Base-by-base conservation (phyloP, 2,888 invertebrate genomes). In the Phortica okadai region DNA sequence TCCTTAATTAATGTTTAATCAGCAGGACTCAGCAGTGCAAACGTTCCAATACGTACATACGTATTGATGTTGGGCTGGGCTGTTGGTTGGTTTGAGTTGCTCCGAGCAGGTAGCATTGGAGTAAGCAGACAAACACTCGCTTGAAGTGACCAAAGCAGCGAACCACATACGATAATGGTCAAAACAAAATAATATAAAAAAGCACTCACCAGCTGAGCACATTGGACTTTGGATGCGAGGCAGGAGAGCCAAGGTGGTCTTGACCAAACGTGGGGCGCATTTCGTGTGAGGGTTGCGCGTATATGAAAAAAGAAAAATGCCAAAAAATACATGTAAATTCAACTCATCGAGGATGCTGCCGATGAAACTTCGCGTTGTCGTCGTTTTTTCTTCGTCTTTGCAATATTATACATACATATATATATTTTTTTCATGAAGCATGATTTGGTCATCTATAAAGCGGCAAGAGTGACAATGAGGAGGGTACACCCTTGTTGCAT, bases 1-100 rank as follows among this genome's bases (percentile, higher is more conserved):
- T 89, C 90, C 90, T 91, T 91, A 91, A 91, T 91, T 91, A 91
- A 91, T 91, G 91, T 91, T 91, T 91, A 91, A 91, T 91, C 91
- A 91, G 91, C 88, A 88, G 84, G 87, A 86, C 89, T 89, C 88
- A 82, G 81, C 85, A 81, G 77, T 77, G 25, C 69, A 45, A 66
- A 42, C 33, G 66, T 4, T 25, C 25, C 62, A 62, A 62, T 62
- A 62, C n/a, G n/a, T 41, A 25, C 45, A 14, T 72, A 10, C 21
- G 69, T 44, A 42, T 42, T n/a, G 50, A 50, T 11, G 50, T 6
- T 8, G 8, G 50, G 50, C 0, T 21, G 21, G 50, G 5, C 50
- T 50, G 16, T 16, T 21, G 41, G 84, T 73, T 80, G 87, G 82
- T 66, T n/a, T 50, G 56, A 21, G 21, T 21, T 21, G 21, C 21